Base-by-base conservation (phyloP, 1,140 invertebrate species). In the Paracyclopina nana region DNA sequence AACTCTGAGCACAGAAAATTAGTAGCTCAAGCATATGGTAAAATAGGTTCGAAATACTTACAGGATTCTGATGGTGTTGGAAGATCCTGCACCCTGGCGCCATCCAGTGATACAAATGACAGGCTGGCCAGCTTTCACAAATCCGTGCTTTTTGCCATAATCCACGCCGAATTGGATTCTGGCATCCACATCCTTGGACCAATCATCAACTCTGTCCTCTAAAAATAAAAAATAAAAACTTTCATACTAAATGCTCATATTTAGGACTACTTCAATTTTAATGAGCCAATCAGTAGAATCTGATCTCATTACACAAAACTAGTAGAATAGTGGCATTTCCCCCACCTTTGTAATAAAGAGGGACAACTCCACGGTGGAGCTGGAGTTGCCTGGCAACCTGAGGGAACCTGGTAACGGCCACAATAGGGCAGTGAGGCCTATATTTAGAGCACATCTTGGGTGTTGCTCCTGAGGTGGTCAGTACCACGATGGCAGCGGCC, bases 61-160 rank as follows among this genome's bases (percentile, higher is more conserved):
- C 34, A 95, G 77, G 64, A 97, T 75, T 55, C 92, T 77, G 69
- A 96, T 76, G 55, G 91, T 97, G 71, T 97, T 97, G 61, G 92
- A 97, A 61, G 79, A 91, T 53, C 94, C 94, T 55, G 88, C 80
- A 46, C 92, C 92, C 63, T 85, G 77, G 60, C 80, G 78, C 91
- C 91, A 97, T 58, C 94, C 94, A 26, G 92, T 97, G 18, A 97
- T 79, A 24, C 97, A 75, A 22, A 97, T 75, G 0, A 97, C 75
- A 14, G 81, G 72, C 65, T 95, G 90, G 6, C 83, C 82, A 22
- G 71, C 62, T 57, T 80, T 78, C 53, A 97, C 70, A 65, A 97
- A 91, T n/a, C 79, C 79, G 57, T 79, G 75, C 50, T 72, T 67
- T 61, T 86, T 83, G n/a, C 87, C 94, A 60, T 90, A 80, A 49